Percentiles rank a stretch among this genome's conserved stretches.
These are phyloP conservation scores for Condylura cristata DNA, from an alignment of 2,113 vertebrate genomes.

Conservation along the genomic window DNA sequence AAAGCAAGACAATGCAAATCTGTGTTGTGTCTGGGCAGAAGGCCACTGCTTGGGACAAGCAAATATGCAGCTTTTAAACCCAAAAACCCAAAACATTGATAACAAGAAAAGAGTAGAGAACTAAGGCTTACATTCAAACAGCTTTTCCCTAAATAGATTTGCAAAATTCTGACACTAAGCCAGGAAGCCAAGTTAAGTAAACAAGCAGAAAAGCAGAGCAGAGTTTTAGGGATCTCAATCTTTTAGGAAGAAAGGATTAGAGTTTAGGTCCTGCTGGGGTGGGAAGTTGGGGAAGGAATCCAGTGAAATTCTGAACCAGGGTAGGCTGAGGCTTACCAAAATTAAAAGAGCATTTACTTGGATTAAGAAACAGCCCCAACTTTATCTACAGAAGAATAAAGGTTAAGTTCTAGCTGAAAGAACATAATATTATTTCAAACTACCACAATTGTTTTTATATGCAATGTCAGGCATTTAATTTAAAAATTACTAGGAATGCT, in stretches of 20 bases:
- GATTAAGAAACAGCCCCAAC: conserved; percentile 24
- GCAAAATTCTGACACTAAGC: conserved; percentile 20
- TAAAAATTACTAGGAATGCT: neutral
- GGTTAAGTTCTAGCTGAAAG: neutral
- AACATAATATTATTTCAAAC: neutral
- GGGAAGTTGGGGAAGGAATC: neutral
- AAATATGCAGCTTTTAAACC: neutral
- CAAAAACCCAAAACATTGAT: neutral
- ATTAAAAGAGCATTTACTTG: neutral
- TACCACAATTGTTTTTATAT: neutral
- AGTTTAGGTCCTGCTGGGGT: neutral
- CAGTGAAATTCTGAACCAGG: neutral
- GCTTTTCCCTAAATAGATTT: conserved; percentile 1
- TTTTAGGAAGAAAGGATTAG: neutral
- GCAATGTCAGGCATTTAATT: neutral
- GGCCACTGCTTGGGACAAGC: neutral
- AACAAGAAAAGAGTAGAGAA: neutral
- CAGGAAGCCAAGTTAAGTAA: conserved; percentile 25
- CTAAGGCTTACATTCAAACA: neutral
- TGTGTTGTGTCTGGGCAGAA: neutral
- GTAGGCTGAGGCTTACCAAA: neutral
- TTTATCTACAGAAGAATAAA: neutral
- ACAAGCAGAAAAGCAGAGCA: conserved; percentile 23
- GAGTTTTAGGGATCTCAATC: conserved; percentile 1
- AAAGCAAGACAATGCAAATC: neutral